phyloP scores from a whole-genome alignment of 2,113 vertebrate genomes.

The Laticauda laticaudata region DNA sequence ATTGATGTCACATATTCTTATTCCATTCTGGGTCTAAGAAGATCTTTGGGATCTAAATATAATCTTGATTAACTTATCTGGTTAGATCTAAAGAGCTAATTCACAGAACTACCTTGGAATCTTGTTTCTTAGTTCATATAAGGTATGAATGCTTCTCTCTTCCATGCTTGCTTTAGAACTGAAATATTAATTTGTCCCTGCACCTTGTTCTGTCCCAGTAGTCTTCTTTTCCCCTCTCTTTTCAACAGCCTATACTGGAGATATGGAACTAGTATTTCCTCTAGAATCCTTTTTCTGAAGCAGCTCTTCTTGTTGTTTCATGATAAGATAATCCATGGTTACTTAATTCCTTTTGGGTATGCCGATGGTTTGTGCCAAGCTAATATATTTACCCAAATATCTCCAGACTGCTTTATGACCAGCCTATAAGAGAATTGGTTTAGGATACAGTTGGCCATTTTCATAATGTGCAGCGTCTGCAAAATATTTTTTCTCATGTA shows the following conservation, averaged over 20 bases:
- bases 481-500: not conserved
- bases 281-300: not conserved
- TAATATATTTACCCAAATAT: not conserved
- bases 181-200: not conserved
- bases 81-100: not conserved
- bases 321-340: not conserved
- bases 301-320: not conserved
- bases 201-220: not conserved
- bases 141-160: not conserved
- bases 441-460: not conserved
- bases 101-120: not conserved
- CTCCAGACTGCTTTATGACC: not conserved
- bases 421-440: not conserved
- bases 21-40: not conserved
- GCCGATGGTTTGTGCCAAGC: not conserved
- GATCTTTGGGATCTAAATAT: not conserved
- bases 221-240: not conserved
- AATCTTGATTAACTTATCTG: not conserved
- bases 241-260: not conserved
- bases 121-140: not conserved
- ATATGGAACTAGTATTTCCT: not conserved
- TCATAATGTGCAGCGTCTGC: not conserved
- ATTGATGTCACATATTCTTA: not conserved
- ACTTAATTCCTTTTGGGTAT: not conserved
- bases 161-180: not conserved